These are phyloP conservation scores for Anas bahamensis DNA, from an alignment of 2,797 vertebrate species.

Conservation along the genomic window DNA sequence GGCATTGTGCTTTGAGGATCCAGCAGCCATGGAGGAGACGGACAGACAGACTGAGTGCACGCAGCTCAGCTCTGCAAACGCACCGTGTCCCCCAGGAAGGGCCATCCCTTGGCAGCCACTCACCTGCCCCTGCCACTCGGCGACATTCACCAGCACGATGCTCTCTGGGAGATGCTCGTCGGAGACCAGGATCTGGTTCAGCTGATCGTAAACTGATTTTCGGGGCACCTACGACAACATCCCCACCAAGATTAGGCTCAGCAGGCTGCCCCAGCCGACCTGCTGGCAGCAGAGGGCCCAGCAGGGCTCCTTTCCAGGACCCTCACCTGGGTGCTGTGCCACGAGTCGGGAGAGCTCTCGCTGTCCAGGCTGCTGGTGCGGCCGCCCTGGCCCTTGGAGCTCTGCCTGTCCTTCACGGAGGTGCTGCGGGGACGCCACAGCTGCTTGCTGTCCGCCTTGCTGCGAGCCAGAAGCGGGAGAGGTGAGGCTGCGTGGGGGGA, in stretches of 20 bases:
- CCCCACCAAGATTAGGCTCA: background rate
- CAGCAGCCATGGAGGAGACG: background rate
- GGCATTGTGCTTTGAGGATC: background rate
- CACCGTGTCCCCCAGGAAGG: background rate
- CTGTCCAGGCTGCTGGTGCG: conserved; percentile 95
- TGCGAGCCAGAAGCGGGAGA: conserved; percentile 43
- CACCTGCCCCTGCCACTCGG: conserved; percentile 99
- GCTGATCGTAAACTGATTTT: conserved; percentile 93
- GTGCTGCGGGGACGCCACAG: conserved; percentile 85
- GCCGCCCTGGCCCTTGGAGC: conserved; percentile 89
- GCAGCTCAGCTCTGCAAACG: background rate
- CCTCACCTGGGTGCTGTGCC: conserved; percentile 89
- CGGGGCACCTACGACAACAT: conserved; percentile 83
- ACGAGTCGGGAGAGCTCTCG: conserved; percentile 91
- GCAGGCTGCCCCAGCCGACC: fast-evolving
- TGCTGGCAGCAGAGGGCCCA: background rate
- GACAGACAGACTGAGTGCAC: background rate
- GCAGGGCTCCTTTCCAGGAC: background rate
- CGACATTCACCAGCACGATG: conserved; percentile 90
- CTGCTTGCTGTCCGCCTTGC: conserved; percentile 82
- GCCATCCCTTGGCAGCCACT: background rate
- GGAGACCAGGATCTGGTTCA: conserved; percentile 94
- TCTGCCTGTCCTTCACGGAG: conserved; percentile 91
- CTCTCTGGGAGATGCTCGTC: conserved; percentile 93
- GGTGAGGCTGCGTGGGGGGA: background rate